Base-by-base conservation (phyloP, 2,113 vertebrate genomes). In the Gymnogyps californianus region DNA sequence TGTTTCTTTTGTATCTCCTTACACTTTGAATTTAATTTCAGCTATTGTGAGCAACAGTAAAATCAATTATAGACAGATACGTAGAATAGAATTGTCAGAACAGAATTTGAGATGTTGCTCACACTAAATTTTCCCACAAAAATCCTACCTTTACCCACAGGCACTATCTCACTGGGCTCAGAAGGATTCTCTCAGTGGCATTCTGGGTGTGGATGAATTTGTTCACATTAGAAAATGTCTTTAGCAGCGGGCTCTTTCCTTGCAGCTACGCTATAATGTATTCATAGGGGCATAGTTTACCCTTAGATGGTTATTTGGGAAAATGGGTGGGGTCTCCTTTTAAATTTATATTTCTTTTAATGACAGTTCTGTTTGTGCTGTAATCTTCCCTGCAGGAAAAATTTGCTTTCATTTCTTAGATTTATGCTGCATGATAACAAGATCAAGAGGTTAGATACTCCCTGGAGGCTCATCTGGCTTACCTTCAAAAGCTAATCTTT, bases 361-460 rank as follows among this genome's bases (percentile, higher is more conserved):
- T 85, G 83, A 89, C 77, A 89, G 61, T 31, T 81, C 76, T 92
- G 74, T 87, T 87, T 74, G 42, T 85, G 36, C 54, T 72, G 40
- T 91, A 89, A 91, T 89, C 69, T 87, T 66, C 57, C 83, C 93
- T 1, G 19, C 66, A 87, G 87, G 66, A 91, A 69, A 86, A 54
- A 18, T 3, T 19, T 40, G 61, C 52, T 91, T 94, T 94, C 9
- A 51, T 94, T 96, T 81, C 77, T 83, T 84, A 8, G 69, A 96
- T 79, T 90, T 87, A 61, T 58, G 46, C 32, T 82, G 57, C 44
- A 69, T 11, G 36, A 54, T 94, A 96, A 91, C 44, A 95, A 89
- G 86, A 95, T 95, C 83, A 97, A 83, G 80, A 96, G 81, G 81
- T 91, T 91, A 94, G 80, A 75, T 89, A 12, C 40, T 91, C 49